phyloP scores from a whole-genome alignment of 2,888 invertebrate genomes.

The Lepidochrysops patricia region DNA sequence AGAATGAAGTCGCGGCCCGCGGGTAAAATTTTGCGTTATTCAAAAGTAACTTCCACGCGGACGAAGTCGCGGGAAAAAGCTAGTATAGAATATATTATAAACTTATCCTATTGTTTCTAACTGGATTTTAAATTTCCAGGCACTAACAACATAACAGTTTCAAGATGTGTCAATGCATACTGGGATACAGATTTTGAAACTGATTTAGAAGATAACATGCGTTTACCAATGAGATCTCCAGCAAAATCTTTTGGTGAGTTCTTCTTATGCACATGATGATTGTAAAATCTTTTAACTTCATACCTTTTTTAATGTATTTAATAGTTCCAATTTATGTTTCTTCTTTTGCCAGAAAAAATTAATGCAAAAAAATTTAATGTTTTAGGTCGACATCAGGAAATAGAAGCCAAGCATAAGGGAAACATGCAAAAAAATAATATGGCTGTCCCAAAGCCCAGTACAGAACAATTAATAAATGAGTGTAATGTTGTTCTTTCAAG shows the following conservation, averaged over 20 bases:
- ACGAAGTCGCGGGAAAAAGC: too few species aligned
- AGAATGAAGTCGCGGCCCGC: too few species aligned
- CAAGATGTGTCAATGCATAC: conserved; percentile 39
- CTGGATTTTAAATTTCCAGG: too few species aligned
- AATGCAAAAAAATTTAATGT: neutral
- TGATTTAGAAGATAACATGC: conserved; percentile 36
- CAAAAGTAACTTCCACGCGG: too few species aligned
- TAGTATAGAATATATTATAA: too few species aligned
- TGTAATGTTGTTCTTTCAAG: neutral
- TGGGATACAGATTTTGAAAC: conserved; percentile 59
- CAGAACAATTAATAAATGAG: neutral
- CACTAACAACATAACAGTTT: conserved; percentile 25
- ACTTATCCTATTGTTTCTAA: conserved; percentile 12
- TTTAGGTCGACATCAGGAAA: neutral
- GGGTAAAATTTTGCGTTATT: too few species aligned
- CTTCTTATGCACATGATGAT: too few species aligned
- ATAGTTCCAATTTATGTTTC: too few species aligned
- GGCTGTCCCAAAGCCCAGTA: neutral
- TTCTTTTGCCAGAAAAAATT: neutral
- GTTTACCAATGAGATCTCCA: neutral
- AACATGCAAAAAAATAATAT: neutral
- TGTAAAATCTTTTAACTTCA: too few species aligned
- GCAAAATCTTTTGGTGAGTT: neutral
- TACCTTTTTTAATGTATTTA: too few species aligned
- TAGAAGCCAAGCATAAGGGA: neutral